Conservation (phyloP, 1,140 invertebrate species). For the Cydia amplana region DNA sequence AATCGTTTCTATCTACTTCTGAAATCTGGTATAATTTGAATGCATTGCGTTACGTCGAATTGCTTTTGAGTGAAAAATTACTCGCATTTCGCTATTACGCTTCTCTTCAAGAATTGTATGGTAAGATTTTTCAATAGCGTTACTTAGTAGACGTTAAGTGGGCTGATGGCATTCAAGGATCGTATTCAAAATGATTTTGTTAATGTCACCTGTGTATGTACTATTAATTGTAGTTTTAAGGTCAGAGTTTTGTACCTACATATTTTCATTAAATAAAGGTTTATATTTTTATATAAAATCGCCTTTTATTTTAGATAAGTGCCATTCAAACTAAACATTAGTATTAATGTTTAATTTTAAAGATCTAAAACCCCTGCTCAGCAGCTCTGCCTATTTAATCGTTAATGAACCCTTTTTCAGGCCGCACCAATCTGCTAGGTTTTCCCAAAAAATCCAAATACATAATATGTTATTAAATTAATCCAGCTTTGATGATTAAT, state of each 20-base stretch:
- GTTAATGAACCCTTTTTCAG: too few relatives aligned
- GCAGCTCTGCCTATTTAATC: too few relatives aligned
- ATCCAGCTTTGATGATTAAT: too few relatives aligned
- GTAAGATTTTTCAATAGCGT: not conserved
- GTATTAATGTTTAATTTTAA: too few relatives aligned
- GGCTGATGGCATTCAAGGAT: not conserved
- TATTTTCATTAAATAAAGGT: not conserved
- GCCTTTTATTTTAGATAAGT: too few relatives aligned
- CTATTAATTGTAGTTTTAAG: not conserved
- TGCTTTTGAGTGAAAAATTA: conserved; percentile 13
- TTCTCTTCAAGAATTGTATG: not conserved
- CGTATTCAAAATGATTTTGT: not conserved
- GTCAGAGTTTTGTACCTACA: conserved; percentile 2
- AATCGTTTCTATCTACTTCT: not conserved
- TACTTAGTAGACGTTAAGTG: conserved; percentile 4
- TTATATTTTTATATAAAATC: too few relatives aligned
- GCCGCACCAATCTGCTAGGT: too few relatives aligned
- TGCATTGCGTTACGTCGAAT: conserved; percentile 1
- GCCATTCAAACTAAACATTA: too few relatives aligned
- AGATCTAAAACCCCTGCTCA: too few relatives aligned
- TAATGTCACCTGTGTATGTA: not conserved
- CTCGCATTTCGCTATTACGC: not conserved
- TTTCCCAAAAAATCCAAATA: too few relatives aligned
- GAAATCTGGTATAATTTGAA: not conserved
- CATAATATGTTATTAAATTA: too few relatives aligned